Conservation (phyloP, 2,113 vertebrate genomes). For the Gracilinanus agilis region DNA sequence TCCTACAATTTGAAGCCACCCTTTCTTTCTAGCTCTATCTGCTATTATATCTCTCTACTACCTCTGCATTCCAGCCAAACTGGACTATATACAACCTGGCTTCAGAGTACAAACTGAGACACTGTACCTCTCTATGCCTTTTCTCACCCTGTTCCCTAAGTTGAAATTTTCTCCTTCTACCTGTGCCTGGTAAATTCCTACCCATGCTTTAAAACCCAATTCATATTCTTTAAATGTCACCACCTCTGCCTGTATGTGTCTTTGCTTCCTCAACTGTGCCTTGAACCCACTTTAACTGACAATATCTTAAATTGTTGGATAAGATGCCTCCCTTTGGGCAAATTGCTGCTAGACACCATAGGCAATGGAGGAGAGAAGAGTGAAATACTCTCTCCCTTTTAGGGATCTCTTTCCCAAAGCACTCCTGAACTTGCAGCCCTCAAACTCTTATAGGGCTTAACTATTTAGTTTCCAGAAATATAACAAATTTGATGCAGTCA, state of each 20-base stretch:
- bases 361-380: neutral
- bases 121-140: neutral
- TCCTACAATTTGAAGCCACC: neutral
- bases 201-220: neutral
- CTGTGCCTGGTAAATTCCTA: neutral
- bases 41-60: neutral
- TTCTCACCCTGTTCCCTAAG: neutral
- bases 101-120: neutral
- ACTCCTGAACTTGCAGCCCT: neutral
- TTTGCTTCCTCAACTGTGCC: neutral
- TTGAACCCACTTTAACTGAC: neutral
- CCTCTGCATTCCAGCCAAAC: neutral
- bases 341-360: neutral
- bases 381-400: neutral
- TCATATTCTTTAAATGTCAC: neutral
- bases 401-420: neutral
- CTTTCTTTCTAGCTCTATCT: neutral
- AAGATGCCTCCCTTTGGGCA: neutral
- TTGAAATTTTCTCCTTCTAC: neutral
- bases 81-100: neutral
- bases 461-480: neutral
- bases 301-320: neutral
- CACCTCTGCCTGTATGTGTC: neutral
- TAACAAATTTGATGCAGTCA: neutral
- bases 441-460: neutral